A percentile compares a stretch with the other conserved stretches of the same genome.
Evolutionary conservation across 2,113 vertebrate genomes (phyloP).

Genomic region (Cichladusa arquata): DNA sequence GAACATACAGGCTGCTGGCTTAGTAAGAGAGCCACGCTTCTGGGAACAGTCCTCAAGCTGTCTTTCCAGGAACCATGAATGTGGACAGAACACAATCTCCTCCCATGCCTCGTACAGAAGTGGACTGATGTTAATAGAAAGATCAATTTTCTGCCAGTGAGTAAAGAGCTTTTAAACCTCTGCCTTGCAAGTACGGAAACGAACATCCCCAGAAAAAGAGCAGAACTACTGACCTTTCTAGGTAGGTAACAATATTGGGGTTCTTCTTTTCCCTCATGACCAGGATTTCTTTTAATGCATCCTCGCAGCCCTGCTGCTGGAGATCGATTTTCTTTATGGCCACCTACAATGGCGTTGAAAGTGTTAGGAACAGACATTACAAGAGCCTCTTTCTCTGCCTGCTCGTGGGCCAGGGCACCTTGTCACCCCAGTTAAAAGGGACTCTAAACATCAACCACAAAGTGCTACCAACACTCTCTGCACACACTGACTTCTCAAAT

Average conservation of each 20-base stretch:
- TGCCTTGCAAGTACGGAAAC: neutral
- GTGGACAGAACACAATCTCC: no score
- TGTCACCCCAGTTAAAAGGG: neutral
- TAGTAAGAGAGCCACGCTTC: neutral
- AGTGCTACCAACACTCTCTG: neutral
- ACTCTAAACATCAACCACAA: neutral
- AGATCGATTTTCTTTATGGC: constrained; percentile 96
- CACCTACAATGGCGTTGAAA: constrained; percentile 77
- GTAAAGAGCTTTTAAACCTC: neutral
- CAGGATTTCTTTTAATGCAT: constrained; percentile 93
- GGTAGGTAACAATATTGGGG: constrained; percentile 95
- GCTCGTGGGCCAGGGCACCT: neutral
- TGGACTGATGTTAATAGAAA: no score
- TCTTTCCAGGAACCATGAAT: neutral
- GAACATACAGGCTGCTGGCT: neutral
- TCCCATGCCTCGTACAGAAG: no score
- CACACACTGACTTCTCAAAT: neutral
- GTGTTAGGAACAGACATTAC: neutral
- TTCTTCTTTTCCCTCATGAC: constrained; percentile 98
- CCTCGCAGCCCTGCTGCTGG: constrained; percentile 91
- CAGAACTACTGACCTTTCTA: constrained; percentile 86
- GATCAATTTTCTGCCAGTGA: neutral
- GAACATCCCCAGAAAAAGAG: fast-evolving
- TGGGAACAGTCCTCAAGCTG: neutral
- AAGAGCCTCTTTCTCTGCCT: neutral